Percentiles rank a stretch among this genome's conserved stretches.
Evolutionary conservation across 2,888 invertebrate genomes (phyloP).

Genomic region (Biston stratarius): DNA sequence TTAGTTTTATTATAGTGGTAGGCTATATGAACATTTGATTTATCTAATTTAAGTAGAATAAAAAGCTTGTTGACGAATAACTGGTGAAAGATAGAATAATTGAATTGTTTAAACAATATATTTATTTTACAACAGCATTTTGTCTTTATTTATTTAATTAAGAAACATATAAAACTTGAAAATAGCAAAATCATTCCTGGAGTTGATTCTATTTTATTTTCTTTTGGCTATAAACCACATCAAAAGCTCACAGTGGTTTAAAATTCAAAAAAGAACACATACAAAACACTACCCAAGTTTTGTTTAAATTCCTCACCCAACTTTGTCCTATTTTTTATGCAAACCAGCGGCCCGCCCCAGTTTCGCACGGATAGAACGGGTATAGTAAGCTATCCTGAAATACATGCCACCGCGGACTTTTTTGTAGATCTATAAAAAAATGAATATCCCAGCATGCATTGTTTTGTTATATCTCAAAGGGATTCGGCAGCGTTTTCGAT

Average conservation of each 20-base stretch:
- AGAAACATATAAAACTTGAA: constrained; percentile 1
- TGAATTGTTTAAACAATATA: constrained; percentile 36
- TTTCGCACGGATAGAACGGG: no score
- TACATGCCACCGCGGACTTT: no score
- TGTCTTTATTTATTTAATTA: constrained; percentile 13
- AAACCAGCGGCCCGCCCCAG: no score
- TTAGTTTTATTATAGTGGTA: constrained; percentile 25
- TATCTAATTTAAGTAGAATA: constrained; percentile 17
- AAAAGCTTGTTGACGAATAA: constrained; percentile 24
- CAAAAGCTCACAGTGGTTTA: constrained; percentile 4
- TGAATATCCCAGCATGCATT: no score
- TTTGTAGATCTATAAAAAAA: no score
- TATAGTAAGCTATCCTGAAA: no score
- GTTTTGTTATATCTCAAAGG: no score
- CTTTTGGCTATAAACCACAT: constrained; percentile 1
- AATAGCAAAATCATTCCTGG: constrained; percentile 1
- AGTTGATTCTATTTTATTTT: neutral
- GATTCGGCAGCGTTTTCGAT: no score
- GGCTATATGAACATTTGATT: constrained; percentile 36
- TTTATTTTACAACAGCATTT: constrained; percentile 38
- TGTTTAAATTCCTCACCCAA: constrained; percentile 22
- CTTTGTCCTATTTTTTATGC: constrained; percentile 16
- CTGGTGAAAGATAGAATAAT: constrained; percentile 39
- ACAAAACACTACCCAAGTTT: constrained; percentile 23
- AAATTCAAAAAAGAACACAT: constrained; percentile 9